Base-by-base conservation (phyloP, 2,888 invertebrate genomes). In the Coenonympha arcania region DNA sequence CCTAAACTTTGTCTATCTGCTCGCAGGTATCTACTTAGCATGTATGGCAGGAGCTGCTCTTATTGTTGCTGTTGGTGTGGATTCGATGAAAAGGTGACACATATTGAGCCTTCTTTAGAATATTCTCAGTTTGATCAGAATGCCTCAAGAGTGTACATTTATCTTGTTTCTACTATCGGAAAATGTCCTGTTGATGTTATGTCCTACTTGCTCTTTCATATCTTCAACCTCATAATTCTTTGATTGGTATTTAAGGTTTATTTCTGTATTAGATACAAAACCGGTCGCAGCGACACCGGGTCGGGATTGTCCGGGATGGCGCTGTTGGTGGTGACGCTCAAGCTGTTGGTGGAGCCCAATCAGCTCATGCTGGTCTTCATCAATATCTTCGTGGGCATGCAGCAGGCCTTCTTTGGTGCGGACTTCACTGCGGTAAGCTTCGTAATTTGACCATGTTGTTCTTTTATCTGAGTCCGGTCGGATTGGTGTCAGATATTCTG, bases 391-490 rank as follows among this genome's bases (percentile, higher is more conserved):
- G 87, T 90, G 22, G 92, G 92, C 0, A 71, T 90, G 54, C 90
- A 91, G 63, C 91, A 92, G 69, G 92, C 91, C 0, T 92, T 90
- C 73, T 87, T 90, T 39, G 88, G 88, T 0, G 91, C 90, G 43
- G 88, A 88, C 54, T 87, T 85, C 55, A 87, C 85, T 33, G 82
- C 85, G 50, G 88, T 88, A 63, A 66, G 78, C n/a, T n/a, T n/a
- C n/a, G n/a, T n/a, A n/a, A n/a, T n/a, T n/a, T n/a, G n/a, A n/a
- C n/a, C n/a, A n/a, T n/a, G n/a, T n/a, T n/a, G n/a, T n/a, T n/a
- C n/a, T n/a, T n/a, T n/a, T n/a, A n/a, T n/a, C n/a, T n/a, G n/a
- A n/a, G n/a, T n/a, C n/a, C n/a, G n/a, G n/a, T n/a, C n/a, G n/a
- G n/a, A n/a, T n/a, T n/a, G n/a, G n/a, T n/a, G n/a, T n/a, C n/a